A percentile compares a stretch with the other conserved stretches of the same genome.
Evolutionary conservation across 1,140 invertebrate species (phyloP).

Genomic region (Lasioglossum baleicum): DNA sequence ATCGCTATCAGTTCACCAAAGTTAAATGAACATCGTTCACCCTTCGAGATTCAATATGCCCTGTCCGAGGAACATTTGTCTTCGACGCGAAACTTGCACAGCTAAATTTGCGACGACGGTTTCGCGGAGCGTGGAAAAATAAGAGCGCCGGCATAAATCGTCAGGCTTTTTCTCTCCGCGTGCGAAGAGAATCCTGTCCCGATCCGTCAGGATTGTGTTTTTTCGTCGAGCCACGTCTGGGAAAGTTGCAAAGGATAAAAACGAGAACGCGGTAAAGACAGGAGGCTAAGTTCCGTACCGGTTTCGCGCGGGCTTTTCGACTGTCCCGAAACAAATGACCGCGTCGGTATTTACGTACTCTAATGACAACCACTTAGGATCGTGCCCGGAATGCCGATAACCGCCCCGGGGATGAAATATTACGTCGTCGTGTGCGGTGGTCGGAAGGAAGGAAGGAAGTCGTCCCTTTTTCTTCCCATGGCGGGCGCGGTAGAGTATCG

Average conservation of each 20-base stretch:
- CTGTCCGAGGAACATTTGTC: background rate
- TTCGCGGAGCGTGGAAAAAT: background rate
- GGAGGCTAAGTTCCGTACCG: no score
- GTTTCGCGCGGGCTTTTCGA: no score
- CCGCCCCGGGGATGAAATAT: constrained; percentile 51
- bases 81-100: background rate
- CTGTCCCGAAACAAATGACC: constrained; percentile 41
- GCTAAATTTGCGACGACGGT: no score
- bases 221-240: background rate
- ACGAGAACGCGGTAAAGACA: no score
- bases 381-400: constrained; percentile 51
- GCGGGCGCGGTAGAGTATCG: constrained; percentile 6
- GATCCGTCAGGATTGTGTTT: background rate
- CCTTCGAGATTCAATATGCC: background rate
- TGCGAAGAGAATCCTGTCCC: no score
- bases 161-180: background rate
- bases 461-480: constrained; percentile 12
- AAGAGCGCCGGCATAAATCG: constrained; percentile 21
- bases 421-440: constrained; percentile 1
- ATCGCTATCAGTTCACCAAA: background rate
- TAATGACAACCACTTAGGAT: constrained; percentile 59
- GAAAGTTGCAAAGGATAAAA: background rate
- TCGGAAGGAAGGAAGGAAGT: constrained; percentile 40
- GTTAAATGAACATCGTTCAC: constrained; percentile 11
- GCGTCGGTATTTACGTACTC: constrained; percentile 55